Evolutionary conservation across 1,140 invertebrate genomes (phyloP).

Genomic region (Cephus cinctus): DNA sequence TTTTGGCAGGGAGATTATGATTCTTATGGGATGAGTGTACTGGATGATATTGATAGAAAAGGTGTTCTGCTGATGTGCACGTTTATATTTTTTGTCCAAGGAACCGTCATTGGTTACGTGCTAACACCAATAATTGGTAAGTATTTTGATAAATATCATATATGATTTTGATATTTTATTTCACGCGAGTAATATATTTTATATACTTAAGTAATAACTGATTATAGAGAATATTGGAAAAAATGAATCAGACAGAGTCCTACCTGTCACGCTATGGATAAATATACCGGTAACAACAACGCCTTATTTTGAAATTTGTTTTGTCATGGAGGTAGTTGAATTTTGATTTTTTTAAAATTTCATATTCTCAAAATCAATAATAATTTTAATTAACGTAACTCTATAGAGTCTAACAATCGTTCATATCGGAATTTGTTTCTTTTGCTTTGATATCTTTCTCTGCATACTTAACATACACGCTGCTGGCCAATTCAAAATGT

Average conservation of each 20-base stretch:
- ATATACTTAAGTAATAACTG: not conserved
- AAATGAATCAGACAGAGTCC: constrained; percentile 17
- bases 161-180: too few species aligned
- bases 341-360: too few species aligned
- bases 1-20: not conserved
- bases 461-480: constrained; percentile 23
- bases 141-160: not conserved
- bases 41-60: constrained; percentile 12
- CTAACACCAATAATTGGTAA: constrained; percentile 17
- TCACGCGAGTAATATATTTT: too few species aligned
- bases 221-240: constrained; percentile 11
- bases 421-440: constrained; percentile 22
- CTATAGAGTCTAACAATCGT: not conserved
- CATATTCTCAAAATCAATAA: not conserved
- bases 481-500: constrained; percentile 28
- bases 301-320: constrained; percentile 14
- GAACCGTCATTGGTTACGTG: constrained; percentile 11
- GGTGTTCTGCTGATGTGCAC: constrained; percentile 12
- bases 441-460: constrained; percentile 32
- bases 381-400: not conserved
- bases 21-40: not conserved
- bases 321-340: constrained; percentile 1
- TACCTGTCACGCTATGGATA: constrained; percentile 4
- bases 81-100: constrained; percentile 8
- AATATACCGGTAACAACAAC: not conserved